phyloP scores from a whole-genome alignment of 2,113 vertebrate species.

The Lophotis ruficrista region DNA sequence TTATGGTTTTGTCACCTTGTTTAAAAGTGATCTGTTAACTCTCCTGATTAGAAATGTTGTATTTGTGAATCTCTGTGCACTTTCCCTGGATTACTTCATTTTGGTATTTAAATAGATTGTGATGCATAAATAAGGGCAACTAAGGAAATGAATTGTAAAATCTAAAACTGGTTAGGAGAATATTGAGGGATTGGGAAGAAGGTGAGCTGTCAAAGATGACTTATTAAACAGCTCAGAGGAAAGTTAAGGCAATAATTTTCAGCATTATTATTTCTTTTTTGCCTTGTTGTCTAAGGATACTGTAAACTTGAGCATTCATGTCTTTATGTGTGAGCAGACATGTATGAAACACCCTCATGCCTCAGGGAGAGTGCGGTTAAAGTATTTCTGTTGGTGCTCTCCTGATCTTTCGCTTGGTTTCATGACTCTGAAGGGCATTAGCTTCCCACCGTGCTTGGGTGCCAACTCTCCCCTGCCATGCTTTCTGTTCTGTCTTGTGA shows the following conservation, averaged over 20 bases:
- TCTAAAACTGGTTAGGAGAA: background rate
- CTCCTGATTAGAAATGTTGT: background rate
- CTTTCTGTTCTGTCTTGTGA: background rate
- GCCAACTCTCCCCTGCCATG: background rate
- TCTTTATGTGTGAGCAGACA: background rate
- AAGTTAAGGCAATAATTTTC: background rate
- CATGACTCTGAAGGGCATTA: background rate
- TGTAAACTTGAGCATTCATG: background rate
- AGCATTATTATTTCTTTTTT: background rate
- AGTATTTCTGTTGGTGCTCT: background rate
- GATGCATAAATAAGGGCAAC: background rate
- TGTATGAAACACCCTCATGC: background rate
- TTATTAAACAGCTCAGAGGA: background rate
- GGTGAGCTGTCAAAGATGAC: background rate
- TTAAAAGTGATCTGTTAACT: background rate
- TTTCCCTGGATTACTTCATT: background rate
- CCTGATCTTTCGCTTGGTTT: background rate
- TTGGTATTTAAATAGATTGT: background rate
- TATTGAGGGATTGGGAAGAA: background rate
- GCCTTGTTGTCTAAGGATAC: background rate
- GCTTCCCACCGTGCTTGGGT: background rate
- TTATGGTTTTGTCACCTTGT: background rate
- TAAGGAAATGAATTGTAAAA: background rate
- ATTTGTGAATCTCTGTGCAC: background rate
- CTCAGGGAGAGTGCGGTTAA: rapidly evolving